Percentiles rank a stretch among this genome's conserved stretches.
phyloP scores from a whole-genome alignment of 2,797 vertebrate genomes.

The Arnoldichthys spilopterus region DNA sequence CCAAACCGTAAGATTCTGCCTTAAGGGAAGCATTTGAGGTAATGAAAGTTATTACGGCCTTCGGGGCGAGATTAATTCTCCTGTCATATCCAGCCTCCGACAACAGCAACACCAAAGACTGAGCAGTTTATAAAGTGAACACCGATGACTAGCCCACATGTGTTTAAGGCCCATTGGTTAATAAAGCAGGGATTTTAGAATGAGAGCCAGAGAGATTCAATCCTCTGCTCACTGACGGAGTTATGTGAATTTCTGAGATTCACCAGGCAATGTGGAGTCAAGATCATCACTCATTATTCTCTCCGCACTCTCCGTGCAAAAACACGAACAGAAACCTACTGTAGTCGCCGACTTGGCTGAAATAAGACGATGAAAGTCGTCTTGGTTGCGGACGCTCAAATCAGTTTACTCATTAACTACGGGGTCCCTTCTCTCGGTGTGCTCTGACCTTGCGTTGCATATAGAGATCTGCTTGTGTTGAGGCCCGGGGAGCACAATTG shows the following conservation, averaged over 20 bases:
- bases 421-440: slow-evolving; percentile 15
- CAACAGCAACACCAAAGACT: not conserved
- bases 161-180: not conserved
- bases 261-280: no score
- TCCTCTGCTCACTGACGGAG: no score
- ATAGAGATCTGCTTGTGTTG: slow-evolving; percentile 39
- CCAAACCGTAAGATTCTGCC: slow-evolving; percentile 3
- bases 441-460: slow-evolving; percentile 46
- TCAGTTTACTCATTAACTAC: slow-evolving; percentile 30
- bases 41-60: slow-evolving; percentile 16
- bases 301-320: not conserved
- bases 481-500: slow-evolving; percentile 38
- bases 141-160: not conserved
- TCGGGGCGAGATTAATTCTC: not conserved
- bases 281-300: no score
- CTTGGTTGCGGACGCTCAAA: slow-evolving; percentile 7
- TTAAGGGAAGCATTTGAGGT: slow-evolving; percentile 21
- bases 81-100: not conserved
- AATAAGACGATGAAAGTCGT: not conserved
- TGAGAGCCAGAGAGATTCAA: not conserved
- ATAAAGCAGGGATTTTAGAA: not conserved
- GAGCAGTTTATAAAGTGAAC: not conserved
- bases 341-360: slow-evolving; percentile 1
- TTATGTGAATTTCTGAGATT: not conserved
- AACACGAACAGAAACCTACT: slow-evolving; percentile 1